A percentile compares a stretch with the other conserved stretches of the same genome.
Evolutionary conservation across 2,888 invertebrate species (phyloP).

Genomic region (Eumerus sabulonum): DNA sequence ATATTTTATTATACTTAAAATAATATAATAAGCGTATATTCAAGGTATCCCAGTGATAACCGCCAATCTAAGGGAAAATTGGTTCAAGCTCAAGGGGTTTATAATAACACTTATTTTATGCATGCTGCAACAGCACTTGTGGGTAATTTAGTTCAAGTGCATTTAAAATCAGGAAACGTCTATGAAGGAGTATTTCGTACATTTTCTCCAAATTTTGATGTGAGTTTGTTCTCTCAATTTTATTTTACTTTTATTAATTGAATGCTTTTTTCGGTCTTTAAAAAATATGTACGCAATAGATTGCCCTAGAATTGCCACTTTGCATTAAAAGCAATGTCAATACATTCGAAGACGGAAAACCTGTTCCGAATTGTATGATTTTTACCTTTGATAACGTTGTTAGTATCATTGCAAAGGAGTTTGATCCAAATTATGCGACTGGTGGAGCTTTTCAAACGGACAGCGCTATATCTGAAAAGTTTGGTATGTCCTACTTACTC

Average conservation of each 20-base stretch:
- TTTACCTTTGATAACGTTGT: slow-evolving; percentile 92
- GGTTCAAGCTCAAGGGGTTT: slow-evolving; percentile 90
- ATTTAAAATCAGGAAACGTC: slow-evolving; percentile 89
- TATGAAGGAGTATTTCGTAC: slow-evolving; percentile 95
- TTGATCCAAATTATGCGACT: slow-evolving; percentile 93
- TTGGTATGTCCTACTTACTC: slow-evolving; percentile 80
- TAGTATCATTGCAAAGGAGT: slow-evolving; percentile 89
- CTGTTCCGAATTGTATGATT: slow-evolving; percentile 79
- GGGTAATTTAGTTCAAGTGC: slow-evolving; percentile 89
- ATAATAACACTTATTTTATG: slow-evolving; percentile 94
- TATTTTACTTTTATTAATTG: neutral
- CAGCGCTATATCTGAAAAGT: slow-evolving; percentile 89
- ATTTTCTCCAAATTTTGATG: slow-evolving; percentile 92
- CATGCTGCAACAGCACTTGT: slow-evolving; percentile 92
- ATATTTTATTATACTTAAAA: no score
- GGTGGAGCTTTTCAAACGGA: slow-evolving; percentile 94
- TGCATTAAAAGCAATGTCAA: slow-evolving; percentile 79
- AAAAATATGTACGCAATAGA: slow-evolving; percentile 74
- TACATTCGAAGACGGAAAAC: slow-evolving; percentile 75
- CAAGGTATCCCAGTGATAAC: slow-evolving; percentile 75
- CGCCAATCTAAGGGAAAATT: slow-evolving; percentile 82
- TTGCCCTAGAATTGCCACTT: slow-evolving; percentile 92
- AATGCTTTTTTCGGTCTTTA: slow-evolving; percentile 4
- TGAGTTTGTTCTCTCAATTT: slow-evolving; percentile 75
- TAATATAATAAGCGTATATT: slow-evolving; percentile 9